phyloP scores from a whole-genome alignment of 1,140 invertebrate species.

The Latrodectus geometricus region DNA sequence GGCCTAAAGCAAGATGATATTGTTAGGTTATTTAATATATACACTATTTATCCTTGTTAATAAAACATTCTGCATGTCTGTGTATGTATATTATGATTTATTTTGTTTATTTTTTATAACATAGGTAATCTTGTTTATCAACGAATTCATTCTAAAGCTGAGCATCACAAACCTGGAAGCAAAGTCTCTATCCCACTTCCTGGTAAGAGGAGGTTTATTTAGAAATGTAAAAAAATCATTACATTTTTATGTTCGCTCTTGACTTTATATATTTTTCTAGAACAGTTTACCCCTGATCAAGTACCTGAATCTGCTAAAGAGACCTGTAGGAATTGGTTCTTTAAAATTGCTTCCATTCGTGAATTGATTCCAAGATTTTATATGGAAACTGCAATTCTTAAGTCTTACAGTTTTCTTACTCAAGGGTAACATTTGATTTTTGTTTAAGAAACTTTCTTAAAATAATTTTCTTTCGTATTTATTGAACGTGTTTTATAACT shows the following conservation, averaged over 20 bases:
- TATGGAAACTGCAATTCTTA: constrained; percentile 92
- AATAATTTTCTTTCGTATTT: no score
- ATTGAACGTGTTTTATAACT: no score
- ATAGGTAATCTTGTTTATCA: constrained; percentile 82
- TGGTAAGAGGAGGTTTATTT: constrained; percentile 69
- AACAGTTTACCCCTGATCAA: constrained; percentile 75
- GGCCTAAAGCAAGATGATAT: no score
- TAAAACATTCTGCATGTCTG: no score
- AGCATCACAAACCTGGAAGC: constrained; percentile 74
- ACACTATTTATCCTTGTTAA: no score
- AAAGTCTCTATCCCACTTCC: constrained; percentile 74
- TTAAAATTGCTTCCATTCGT: constrained; percentile 96
- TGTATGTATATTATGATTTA: no score
- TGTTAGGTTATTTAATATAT: no score
- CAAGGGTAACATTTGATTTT: constrained; percentile 70
- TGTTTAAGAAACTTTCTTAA: no score
- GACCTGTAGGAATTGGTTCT: constrained; percentile 98
- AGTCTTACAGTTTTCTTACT: constrained; percentile 88
- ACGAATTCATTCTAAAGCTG: constrained; percentile 83
- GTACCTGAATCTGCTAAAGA: constrained; percentile 91
- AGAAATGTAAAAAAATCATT: background rate
- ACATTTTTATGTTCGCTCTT: background rate
- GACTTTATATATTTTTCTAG: constrained; percentile 63
- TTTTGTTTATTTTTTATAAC: background rate
- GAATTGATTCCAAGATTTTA: constrained; percentile 93